Evolutionary conservation across 2,113 vertebrate genomes (phyloP).

Genomic region (Lichenostomus cassidix): DNA sequence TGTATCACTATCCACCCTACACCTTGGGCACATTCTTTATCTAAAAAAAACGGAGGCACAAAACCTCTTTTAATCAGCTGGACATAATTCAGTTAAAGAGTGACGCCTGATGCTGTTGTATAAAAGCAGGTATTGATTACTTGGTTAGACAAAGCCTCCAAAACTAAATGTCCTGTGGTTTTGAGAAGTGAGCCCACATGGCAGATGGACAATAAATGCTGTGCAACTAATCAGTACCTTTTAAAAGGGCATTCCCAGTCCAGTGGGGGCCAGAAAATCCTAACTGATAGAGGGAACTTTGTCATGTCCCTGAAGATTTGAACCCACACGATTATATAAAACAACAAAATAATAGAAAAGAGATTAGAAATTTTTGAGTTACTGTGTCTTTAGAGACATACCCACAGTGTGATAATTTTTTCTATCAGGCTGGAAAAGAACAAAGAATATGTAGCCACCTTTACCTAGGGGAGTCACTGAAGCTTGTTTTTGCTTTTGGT

Average conservation of each 20-base stretch:
- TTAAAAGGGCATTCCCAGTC: background rate
- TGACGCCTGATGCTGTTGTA: background rate
- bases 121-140: slow-evolving; percentile 20
- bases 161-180: background rate
- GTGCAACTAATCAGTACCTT: background rate
- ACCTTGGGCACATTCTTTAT: background rate
- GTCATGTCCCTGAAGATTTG: background rate
- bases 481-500: background rate
- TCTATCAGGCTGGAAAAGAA: background rate
- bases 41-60: background rate
- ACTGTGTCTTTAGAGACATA: background rate
- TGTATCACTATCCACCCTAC: background rate
- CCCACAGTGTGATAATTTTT: background rate
- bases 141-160: background rate
- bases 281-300: background rate
- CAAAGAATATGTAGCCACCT: background rate
- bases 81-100: background rate
- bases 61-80: background rate
- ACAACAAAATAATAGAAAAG: background rate
- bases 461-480: background rate
- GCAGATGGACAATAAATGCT: background rate
- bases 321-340: background rate
- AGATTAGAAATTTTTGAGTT: background rate
- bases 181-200: background rate
- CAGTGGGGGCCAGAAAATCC: background rate